Evolutionary conservation across 2,888 invertebrate genomes (phyloP), one percentile per base, ranked within the genome.

Genomic region (Eretmocerus hayati): DNA sequence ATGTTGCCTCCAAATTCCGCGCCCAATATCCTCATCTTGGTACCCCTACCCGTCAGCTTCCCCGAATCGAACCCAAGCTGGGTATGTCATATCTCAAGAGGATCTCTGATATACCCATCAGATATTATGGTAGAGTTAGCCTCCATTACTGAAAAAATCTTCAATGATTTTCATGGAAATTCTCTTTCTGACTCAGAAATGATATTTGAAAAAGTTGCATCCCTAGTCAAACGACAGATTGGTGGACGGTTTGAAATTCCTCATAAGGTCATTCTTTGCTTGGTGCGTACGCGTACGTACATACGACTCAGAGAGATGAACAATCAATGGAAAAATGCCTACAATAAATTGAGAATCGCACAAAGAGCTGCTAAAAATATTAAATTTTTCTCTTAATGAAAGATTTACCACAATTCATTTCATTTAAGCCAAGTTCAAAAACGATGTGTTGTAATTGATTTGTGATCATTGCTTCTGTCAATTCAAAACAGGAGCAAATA

Each of bases 261-360:
- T 0, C 15, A 18, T 21, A 30, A 43, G 20, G 39, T 43, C 26
- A 8, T 48, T 2, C 39, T 43, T 19, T 43, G 39, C 41, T 38
- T 48, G 16, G 43, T 43, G 4, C 30, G 48, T 19, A 48, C 48
- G 16, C 13, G 43, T 22, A 43, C 39, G 6, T 48, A 43, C 21
- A 43, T 48, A 18, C 37, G 43, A 39, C 19, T 37, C 20, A 36
- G 42, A 42, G 13, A 30, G 4, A 6, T 45, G 13, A 45, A 45
- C 9, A 37, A 45, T 31, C n/a, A 2, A 30, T n/a, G 20, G 31
- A 26, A 23, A 30, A 15, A 42, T 20, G 6, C 23, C 6, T 26
- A 26, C 26, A 11, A 26, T 9, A 26, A 26, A 26, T 9, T 26
- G 11, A 6, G 26, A 26, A 9, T 11, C 26, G 26, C 26, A 9